Base-by-base conservation (phyloP, 2,113 vertebrate species). In the Coptodon bakossiorum region DNA sequence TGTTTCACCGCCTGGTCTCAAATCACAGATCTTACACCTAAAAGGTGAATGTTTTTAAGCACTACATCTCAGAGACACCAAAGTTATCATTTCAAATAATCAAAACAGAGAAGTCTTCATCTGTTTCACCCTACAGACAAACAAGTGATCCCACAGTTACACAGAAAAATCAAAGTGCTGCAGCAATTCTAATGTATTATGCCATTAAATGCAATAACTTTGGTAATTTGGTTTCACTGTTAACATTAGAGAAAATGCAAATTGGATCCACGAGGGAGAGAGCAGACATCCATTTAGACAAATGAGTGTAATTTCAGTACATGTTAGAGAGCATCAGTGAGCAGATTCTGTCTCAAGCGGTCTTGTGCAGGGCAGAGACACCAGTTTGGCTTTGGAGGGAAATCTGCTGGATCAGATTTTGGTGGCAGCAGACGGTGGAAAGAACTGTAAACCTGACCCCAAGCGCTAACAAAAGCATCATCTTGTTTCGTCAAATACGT, bases 301-400 rank as follows among this genome's bases (percentile, higher is more conserved):
- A 91, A 93, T 91, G 89, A 84, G 68, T 50, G 61, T 85, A 83
- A 92, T 92, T 86, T 89, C 88, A 38, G 43, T 61, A 68, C 85
- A 80, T 79, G 84, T 57, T 71, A 81, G 54, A 91, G 61, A 90
- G 84, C 29, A 7, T 56, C 61, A 73, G 22, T 40, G 54, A 86
- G 68, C 85, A 66, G 83, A 81, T 71, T 34, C 36, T 31, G 84
- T 78, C 45, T 83, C 76, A 27, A 19, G 34, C 63, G 71, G 84
- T 31, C 36, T 16, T 16, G 22, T 6, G 2, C 54, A 36, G 14
- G 9, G 54, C 7, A 66, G 34, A 43, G 76, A 86, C 73, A 50
- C 2, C 40, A 16, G 29, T 48, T 73, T 38, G n/a, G 52, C 50
- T 83, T 89, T 38, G 38, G 38, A 81, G 68, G 27, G 6, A 59